Evolutionary conservation across 2,888 invertebrate genomes (phyloP), one percentile per base, ranked within the genome.

Genomic region (Celastrina argiolus): DNA sequence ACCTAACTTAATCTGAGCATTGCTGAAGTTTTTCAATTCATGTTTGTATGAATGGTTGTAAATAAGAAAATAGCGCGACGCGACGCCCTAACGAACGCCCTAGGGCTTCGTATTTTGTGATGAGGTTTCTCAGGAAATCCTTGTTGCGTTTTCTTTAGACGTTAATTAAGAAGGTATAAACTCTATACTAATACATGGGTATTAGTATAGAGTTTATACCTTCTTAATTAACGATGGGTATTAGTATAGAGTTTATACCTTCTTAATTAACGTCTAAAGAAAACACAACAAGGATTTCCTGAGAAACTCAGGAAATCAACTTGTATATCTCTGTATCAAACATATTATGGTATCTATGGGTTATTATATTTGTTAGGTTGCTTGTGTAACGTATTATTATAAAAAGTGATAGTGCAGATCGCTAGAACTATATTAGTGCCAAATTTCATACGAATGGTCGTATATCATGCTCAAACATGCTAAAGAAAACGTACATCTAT

Each of bases 61-160:
- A 45, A 51, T 26, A 51, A 51, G 51, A 51, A 51, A 51, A 45
- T 26, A 51, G 6, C 51, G 51, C 51, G 51, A 51, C 22, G 51
- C 51, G 51, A 26, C 51, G 51, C 12, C 51, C 51, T 51, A 51
- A 51, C 51, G 51, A 51, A 51, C 51, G 51, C 51, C 22, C 51
- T 51, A 45, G 51, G 51, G 51, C 22, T 22, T 36, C 36, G 22
- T 22, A 22, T 51, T 26, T 51, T 51, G 45, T 45, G 8, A 22
- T 51, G 51, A 51, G 14, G 12, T 51, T 51, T 51, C 51, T 51
- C 51, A 22, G 51, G 22, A 26, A 51, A 51, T 51, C 22, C 22
- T 51, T 41, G 41, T n/a, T 51, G 51, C 51, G 22, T 12, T 51
- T 45, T 51, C 22, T 22, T 22, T 22, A 22, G 18, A 22, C 51